A percentile compares a stretch with the other conserved stretches of the same genome.
These are phyloP conservation scores for Tiphia femorata DNA, from an alignment of 2,888 invertebrate species.

Conservation along the genomic window DNA sequence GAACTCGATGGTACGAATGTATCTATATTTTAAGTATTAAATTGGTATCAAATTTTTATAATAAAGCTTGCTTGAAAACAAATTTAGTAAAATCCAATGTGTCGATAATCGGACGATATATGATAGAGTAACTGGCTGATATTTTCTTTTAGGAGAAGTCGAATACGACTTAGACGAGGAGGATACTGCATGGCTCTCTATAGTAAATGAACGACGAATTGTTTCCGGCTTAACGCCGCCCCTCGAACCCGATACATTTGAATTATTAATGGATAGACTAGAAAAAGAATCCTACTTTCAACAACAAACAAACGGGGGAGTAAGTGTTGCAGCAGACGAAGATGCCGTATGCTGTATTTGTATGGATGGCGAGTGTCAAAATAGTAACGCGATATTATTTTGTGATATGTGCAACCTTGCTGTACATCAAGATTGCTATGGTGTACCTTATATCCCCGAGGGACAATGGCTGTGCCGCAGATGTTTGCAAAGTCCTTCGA, in stretches of 20 bases:
- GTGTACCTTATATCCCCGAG: constrained; percentile 96
- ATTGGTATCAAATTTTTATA: neutral
- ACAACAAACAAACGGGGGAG: constrained; percentile 75
- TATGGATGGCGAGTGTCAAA: constrained; percentile 98
- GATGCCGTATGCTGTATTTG: constrained; percentile 99
- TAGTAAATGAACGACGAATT: constrained; percentile 87
- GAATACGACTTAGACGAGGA: constrained; percentile 99
- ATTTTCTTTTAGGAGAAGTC: constrained; percentile 67
- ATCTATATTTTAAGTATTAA: neutral
- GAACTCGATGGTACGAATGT: constrained; percentile 86
- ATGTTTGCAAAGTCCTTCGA: constrained; percentile 95
- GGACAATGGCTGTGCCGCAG: constrained; percentile 98
- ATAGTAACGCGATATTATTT: constrained; percentile 98
- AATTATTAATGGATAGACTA: constrained; percentile 95
- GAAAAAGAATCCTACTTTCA: constrained; percentile 98
- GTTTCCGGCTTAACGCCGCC: constrained; percentile 77
- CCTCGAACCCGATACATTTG: constrained; percentile 91
- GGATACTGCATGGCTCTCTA: constrained; percentile 93
- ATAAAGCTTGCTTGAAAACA: neutral
- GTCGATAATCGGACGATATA: too few species aligned
- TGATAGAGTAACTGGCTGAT: neutral
- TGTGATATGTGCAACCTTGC: constrained; percentile 99
- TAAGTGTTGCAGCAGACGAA: constrained; percentile 90
- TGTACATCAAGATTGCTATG: constrained; percentile 99
- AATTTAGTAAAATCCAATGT: too few species aligned